Conservation (phyloP, 2,888 invertebrate genomes). For the Adelphocoris suturalis region DNA sequence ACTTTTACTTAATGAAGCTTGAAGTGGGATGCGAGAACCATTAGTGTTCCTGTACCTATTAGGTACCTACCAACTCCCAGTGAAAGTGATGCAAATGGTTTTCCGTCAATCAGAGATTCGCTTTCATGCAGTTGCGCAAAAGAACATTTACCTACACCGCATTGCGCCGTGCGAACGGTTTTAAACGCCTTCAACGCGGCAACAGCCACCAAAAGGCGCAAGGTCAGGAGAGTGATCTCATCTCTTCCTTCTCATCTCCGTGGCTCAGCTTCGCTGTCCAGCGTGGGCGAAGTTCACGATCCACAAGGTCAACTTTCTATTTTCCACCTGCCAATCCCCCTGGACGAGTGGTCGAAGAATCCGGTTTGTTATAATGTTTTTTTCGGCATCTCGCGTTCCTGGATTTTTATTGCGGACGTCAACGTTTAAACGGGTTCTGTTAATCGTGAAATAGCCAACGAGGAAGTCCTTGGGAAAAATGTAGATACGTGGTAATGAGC, state of each 20-base stretch:
- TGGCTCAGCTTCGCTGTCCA: not conserved
- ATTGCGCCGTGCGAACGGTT: not conserved
- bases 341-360: not conserved
- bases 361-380: not conserved
- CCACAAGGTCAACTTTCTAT: slow-evolving; percentile 29
- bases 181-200: not conserved
- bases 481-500: not conserved
- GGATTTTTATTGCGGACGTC: not conserved
- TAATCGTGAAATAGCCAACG: not conserved
- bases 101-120: not conserved
- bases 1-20: slow-evolving; percentile 11
- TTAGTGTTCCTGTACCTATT: not conserved
- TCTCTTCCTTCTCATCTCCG: no score
- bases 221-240: not conserved
- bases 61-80: not conserved
- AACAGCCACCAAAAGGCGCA: not conserved
- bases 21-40: not conserved
- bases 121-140: not conserved
- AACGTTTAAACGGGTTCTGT: not conserved
- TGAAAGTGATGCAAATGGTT: slow-evolving; percentile 34
- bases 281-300: slow-evolving; percentile 28
- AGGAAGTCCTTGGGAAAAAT: slow-evolving; percentile 7
- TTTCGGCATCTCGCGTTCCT: not conserved
- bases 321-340: slow-evolving; percentile 8
- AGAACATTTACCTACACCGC: not conserved